Conservation (phyloP, 1,140 invertebrate species). For the Holotrichia oblita region DNA sequence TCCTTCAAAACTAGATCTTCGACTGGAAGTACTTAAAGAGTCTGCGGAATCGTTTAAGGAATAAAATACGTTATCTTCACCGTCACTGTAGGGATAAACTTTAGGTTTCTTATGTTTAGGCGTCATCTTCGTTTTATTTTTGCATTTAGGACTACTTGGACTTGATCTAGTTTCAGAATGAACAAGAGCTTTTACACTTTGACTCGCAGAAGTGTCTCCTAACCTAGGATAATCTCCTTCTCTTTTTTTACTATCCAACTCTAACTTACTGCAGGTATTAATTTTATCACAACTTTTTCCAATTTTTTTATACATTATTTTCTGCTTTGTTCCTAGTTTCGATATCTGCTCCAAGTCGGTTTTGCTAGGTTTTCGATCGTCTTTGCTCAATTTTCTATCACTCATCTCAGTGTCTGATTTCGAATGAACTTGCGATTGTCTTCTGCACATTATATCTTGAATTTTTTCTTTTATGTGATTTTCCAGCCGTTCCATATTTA, state of each 20-base stretch:
- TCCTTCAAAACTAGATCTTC: conserved; percentile 60
- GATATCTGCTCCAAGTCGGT: conserved; percentile 53
- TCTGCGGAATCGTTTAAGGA: conserved; percentile 58
- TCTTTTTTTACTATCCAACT: conserved; percentile 50
- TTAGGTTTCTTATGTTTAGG: conserved; percentile 53
- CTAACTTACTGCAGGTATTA: conserved; percentile 47
- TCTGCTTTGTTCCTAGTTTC: conserved; percentile 53
- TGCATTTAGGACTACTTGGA: conserved; percentile 58
- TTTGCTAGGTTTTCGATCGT: conserved; percentile 57
- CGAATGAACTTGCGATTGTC: conserved; percentile 54
- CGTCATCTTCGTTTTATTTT: conserved; percentile 57
- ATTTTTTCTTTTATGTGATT: conserved; percentile 64
- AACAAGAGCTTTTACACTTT: conserved; percentile 67
- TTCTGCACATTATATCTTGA: conserved; percentile 59
- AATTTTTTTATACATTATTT: conserved; percentile 60
- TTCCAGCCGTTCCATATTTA: conserved; percentile 62
- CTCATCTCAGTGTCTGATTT: conserved; percentile 58
- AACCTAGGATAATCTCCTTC: conserved; percentile 73
- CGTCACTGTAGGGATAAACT: conserved; percentile 70
- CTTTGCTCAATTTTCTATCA: conserved; percentile 52
- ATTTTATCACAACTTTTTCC: conserved; percentile 61
- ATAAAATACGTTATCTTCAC: conserved; percentile 70
- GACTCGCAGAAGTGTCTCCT: conserved; percentile 66
- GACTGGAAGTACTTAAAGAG: conserved; percentile 60
- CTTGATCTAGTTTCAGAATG: conserved; percentile 56